Percentiles rank a stretch among this genome's conserved stretches.
phyloP scores from a whole-genome alignment of 2,797 vertebrate species.

The Champsocephalus esox region DNA sequence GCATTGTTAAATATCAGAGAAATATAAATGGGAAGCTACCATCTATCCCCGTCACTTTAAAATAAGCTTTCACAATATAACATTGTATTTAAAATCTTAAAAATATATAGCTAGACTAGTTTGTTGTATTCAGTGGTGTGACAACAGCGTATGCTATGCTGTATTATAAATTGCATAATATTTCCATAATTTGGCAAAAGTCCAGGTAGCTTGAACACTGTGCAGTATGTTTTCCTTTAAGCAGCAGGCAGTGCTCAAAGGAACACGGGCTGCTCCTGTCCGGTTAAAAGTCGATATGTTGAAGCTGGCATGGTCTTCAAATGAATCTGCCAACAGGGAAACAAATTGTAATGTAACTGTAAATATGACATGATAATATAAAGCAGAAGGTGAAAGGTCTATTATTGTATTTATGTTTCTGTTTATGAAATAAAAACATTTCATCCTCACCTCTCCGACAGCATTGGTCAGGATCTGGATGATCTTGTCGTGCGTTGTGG shows the following conservation, averaged over 20 bases:
- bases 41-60: slow-evolving; percentile 51
- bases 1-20: slow-evolving; percentile 65
- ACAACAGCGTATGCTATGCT: slow-evolving; percentile 52
- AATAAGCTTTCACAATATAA: slow-evolving; percentile 47
- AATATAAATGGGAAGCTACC: slow-evolving; percentile 58
- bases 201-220: slow-evolving; percentile 54
- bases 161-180: slow-evolving; percentile 68
- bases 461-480: slow-evolving; percentile 92
- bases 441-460: slow-evolving; percentile 88
- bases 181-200: slow-evolving; percentile 66
- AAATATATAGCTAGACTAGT: slow-evolving; percentile 51
- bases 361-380: not conserved
- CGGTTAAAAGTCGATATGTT: slow-evolving; percentile 95
- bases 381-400: not conserved
- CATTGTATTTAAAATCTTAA: slow-evolving; percentile 47
- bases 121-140: slow-evolving; percentile 44
- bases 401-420: not conserved
- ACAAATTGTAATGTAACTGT: not conserved
- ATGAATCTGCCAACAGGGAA: slow-evolving; percentile 86
- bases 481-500: slow-evolving; percentile 92
- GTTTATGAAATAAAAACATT: not conserved
- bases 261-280: slow-evolving; percentile 94
- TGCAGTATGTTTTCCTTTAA: slow-evolving; percentile 24
- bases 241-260: slow-evolving; percentile 82
- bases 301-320: slow-evolving; percentile 98